Conservation (phyloP, 2,888 invertebrate genomes). For the Xanthorhoe spadicearia region DNA sequence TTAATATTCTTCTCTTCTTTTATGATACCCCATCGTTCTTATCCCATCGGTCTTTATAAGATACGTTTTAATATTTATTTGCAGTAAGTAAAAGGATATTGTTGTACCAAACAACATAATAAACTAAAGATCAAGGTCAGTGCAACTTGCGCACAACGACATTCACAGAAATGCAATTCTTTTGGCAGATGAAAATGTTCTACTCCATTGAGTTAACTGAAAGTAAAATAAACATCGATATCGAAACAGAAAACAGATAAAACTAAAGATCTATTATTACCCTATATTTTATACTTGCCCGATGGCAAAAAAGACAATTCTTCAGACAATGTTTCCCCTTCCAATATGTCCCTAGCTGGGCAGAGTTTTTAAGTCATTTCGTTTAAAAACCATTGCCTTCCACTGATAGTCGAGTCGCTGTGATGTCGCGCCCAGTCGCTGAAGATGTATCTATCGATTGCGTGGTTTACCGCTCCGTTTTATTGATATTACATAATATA, state of each 20-base stretch:
- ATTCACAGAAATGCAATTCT: constrained; percentile 23
- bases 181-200: constrained; percentile 7
- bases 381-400: too few species aligned
- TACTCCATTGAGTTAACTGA: not conserved
- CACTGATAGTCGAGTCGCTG: too few species aligned
- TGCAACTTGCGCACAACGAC: constrained; percentile 9
- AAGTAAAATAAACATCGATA: not conserved
- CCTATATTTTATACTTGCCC: not conserved
- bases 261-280: not conserved
- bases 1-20: too few species aligned
- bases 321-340: too few species aligned
- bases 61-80: not conserved
- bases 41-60: not conserved
- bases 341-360: too few species aligned
- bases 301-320: too few species aligned
- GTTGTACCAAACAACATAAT: constrained; percentile 28
- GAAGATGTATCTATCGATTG: too few species aligned
- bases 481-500: too few species aligned
- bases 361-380: too few species aligned
- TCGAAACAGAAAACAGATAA: not conserved
- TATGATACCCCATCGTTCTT: not conserved
- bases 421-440: too few species aligned
- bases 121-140: constrained; percentile 20
- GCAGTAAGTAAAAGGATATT: constrained; percentile 8
- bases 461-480: too few species aligned